Base-by-base conservation (phyloP, 2,888 invertebrate genomes). In the Holacanthella duospinosa region DNA sequence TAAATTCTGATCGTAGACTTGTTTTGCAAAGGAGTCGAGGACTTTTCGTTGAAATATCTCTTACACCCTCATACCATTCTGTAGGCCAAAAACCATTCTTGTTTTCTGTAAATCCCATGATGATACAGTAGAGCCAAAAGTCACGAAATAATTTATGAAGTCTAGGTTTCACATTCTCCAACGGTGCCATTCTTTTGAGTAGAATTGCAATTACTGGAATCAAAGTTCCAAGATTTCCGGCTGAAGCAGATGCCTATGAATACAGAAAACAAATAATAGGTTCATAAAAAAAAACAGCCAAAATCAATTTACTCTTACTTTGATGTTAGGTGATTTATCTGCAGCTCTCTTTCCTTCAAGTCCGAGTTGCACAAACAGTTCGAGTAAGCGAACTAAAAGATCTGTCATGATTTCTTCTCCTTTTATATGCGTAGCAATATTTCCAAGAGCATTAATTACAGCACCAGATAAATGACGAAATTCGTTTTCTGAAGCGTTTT, bases 51-150 rank as follows among this genome's bases (percentile, higher is more conserved):
- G 97, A 93, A 74, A 99, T 96, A 79, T 94, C 93, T 79, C 93
- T 93, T 2, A 99, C 95, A 1, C 96, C 96, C 66, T 89, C 88
- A 77, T 91, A 91, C 96, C 96, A 97, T 77, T 95, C 95, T 62
- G 85, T 82, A 0, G 97, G 97, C 96, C 97, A 99, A 28, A 95
- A 79, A 67, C 91, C 89, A 63, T 63, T 64, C 26, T 63, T 71
- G 21, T 64, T 64, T 27, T 68, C 67, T 0, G 94, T 93, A 77
- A 99, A 99, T 12, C 96, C 97, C 89, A 99, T 94, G 2, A 99
- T 92, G 1, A 99, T 94, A 77, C 95, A 99, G 77, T 99, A 99
- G 55, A 97, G 82, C 99, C 99, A 99, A 77, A 99, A 99, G 78
- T 99, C 97, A 74, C 94, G 86, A 78, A 99, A 99, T 19, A 97